These are phyloP conservation scores for Pangasius larnaudii DNA, from an alignment of 2,797 vertebrate genomes.

Conservation along the genomic window DNA sequence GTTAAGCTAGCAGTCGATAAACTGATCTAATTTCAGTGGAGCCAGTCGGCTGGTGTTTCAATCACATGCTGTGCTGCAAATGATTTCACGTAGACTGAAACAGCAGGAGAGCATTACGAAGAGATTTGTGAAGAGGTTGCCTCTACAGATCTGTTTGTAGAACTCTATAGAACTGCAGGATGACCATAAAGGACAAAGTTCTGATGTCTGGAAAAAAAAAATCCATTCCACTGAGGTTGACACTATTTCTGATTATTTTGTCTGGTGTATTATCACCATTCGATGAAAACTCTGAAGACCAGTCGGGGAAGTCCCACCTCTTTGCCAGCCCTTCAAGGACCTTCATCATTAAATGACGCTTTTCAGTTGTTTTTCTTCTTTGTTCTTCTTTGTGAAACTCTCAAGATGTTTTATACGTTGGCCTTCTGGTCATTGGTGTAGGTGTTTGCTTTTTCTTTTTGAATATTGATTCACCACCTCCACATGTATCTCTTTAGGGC, in stretches of 20 bases:
- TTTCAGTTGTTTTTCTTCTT: constrained; percentile 10
- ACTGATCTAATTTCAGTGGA: constrained; percentile 59
- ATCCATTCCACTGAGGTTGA: neutral
- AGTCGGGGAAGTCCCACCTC: neutral
- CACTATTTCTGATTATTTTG: constrained; percentile 22
- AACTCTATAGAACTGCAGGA: constrained; percentile 10
- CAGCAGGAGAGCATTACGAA: constrained; percentile 1
- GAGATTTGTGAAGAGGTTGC: constrained; percentile 25
- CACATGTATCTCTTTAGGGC: neutral
- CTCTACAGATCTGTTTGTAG: constrained; percentile 17
- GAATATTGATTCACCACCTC: neutral
- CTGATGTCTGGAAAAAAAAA: neutral
- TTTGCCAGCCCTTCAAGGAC: neutral
- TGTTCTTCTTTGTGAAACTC: neutral
- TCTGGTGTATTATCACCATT: neutral
- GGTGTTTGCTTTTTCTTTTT: neutral
- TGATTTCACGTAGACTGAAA: constrained; percentile 39
- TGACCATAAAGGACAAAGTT: constrained; percentile 15
- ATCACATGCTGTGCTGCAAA: constrained; percentile 53
- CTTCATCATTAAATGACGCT: constrained; percentile 30
- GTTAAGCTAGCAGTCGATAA: constrained; percentile 57
- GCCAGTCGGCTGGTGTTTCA: constrained; percentile 41
- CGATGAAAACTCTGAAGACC: constrained; percentile 12
- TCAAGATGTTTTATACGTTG: neutral
- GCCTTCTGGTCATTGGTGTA: neutral